Base-by-base conservation (phyloP, 2,113 vertebrate species). In the Menidia beryllina region DNA sequence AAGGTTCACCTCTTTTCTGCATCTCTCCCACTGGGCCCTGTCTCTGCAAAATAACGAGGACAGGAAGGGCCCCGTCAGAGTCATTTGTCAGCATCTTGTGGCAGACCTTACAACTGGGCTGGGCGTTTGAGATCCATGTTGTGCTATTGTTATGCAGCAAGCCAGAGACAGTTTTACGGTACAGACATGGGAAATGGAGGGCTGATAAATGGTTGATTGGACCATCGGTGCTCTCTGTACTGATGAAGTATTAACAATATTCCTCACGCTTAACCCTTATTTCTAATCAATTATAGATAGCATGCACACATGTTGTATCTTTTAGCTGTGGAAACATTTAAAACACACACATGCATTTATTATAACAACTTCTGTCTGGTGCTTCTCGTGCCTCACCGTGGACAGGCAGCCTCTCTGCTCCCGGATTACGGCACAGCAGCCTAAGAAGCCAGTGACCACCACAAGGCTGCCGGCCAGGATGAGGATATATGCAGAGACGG, bases 381-480 rank as follows among this genome's bases (percentile, higher is more conserved):
- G 14, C 54, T 92, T 90, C 83, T 45, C 3, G 1, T 0, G 9
- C 49, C 93, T 93, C 86, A 96, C 95, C 27, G 47, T 72, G 6
- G 93, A 94, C 19, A 96, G 92, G 71, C 94, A 95, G 86, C 91
- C 88, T 70, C 79, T 93, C 86, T 96, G 94, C 72, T 96, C 95
- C 3, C 92, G 88, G 79, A 94, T 58, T 80, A 96, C 87, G 6
- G 96, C 94, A 1, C 93, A 88, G 23, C 95, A 96, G 61, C 95
- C 95, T 76, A 97, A 86, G 79, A 95, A 96, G 48, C 95, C 95
- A 0, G 95, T 95, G n/a, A 93, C 75, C 91, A 94, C 93, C 75
- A 97, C 94, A 24, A 96, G 89, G 1, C 89, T 24, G 0, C 95
- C 95, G 0, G 94, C 93, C 50, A 95, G 88, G 81, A 97, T 91